Percentiles rank a stretch among this genome's conserved stretches.
Conservation (phyloP, 2,113 vertebrate genomes). For the Melanostigma gelatinosum region DNA sequence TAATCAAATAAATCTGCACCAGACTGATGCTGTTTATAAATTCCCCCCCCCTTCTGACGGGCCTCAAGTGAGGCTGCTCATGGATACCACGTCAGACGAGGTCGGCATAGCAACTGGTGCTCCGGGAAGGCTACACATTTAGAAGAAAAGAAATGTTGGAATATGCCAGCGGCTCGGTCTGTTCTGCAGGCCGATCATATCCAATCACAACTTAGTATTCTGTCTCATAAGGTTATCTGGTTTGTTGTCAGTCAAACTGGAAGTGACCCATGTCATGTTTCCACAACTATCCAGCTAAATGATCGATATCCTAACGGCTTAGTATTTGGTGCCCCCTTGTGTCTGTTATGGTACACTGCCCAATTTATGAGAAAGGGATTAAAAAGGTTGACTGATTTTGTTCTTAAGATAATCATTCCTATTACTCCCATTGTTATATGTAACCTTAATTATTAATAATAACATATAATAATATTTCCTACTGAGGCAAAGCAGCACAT, state of each 20-base stretch:
- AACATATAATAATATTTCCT: neutral
- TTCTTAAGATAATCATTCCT: neutral
- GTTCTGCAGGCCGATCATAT: neutral
- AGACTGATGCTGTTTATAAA: conserved; percentile 49
- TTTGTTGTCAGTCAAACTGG: neutral
- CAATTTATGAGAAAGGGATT: neutral
- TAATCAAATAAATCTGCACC: conserved; percentile 19
- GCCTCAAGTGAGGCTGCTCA: conserved; percentile 21
- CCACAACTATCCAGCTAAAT: neutral
- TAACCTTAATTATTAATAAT: neutral
- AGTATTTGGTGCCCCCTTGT: conserved; percentile 40
- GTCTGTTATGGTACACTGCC: conserved; percentile 1
- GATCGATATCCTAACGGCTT: neutral
- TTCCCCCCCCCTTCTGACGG: conserved; percentile 3
- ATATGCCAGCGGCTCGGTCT: conserved; percentile 15
- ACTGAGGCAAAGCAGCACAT: neutral
- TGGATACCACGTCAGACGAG: conserved; percentile 22
- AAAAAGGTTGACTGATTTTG: neutral
- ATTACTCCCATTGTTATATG: neutral
- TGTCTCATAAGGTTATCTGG: neutral
- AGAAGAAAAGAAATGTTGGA: conserved; percentile 46
- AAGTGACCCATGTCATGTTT: neutral
- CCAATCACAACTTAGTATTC: neutral
- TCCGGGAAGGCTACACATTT: conserved; percentile 37
- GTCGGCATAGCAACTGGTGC: conserved; percentile 65